Conservation (phyloP, 1,140 invertebrate species). For the Leptinotarsa defecta region DNA sequence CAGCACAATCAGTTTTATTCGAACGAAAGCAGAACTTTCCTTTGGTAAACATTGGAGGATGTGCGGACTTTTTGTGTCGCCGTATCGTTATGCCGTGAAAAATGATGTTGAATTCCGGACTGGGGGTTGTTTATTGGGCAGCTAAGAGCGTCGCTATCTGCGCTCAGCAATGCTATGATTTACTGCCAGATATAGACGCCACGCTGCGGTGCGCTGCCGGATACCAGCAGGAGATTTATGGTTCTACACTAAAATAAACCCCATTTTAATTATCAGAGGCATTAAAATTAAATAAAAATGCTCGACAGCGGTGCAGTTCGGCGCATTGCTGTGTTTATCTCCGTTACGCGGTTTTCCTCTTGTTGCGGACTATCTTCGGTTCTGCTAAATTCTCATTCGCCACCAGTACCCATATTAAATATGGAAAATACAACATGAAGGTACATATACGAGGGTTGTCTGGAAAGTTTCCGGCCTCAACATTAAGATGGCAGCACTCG, state of each 20-base stretch:
- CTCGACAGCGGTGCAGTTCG: not conserved
- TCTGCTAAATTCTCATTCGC: not conserved
- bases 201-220: conserved; percentile 38
- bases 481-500: too few species aligned
- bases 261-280: conserved; percentile 43
- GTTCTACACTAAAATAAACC: conserved; percentile 37
- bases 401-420: too few species aligned
- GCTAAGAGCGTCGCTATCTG: conserved; percentile 45
- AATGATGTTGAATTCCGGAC: conserved; percentile 42
- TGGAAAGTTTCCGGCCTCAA: too few species aligned
- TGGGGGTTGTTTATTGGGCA: conserved; percentile 43
- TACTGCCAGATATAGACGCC: conserved; percentile 43
- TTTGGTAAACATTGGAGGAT: conserved; percentile 35
- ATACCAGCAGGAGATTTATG: conserved; percentile 39
- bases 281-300: conserved; percentile 46
- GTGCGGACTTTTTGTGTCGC: conserved; percentile 38
- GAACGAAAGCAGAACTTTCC: conserved; percentile 22
- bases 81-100: conserved; percentile 40
- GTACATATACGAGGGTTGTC: too few species aligned
- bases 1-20: conserved; percentile 12
- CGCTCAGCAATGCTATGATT: conserved; percentile 47
- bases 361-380: not conserved
- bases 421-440: too few species aligned
- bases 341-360: not conserved
- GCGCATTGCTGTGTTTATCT: not conserved